Base-by-base conservation (phyloP, 2,888 invertebrate species). In the Drepanosiphum platanoidis region DNA sequence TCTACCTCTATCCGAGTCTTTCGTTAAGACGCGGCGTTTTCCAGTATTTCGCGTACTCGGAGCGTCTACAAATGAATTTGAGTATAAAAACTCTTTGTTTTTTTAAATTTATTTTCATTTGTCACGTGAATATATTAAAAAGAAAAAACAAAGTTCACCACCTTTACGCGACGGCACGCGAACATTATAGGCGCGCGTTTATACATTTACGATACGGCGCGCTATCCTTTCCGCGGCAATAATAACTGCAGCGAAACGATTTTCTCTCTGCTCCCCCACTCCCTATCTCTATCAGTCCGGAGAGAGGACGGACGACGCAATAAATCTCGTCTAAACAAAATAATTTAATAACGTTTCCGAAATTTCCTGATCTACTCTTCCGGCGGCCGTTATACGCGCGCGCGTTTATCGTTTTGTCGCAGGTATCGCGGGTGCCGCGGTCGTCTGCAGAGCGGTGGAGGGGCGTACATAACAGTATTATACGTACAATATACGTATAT, bases 261-360 rank as follows among this genome's bases (percentile, higher is more conserved):
- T 61, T 61, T 61, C 9, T n/a, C n/a, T n/a, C n/a, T n/a, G n/a
- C n/a, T 61, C 61, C 9, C 27, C 9, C n/a, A 3, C n/a, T 61
- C 27, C 9, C 27, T 27, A 18, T 3, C 46, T 15, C 11, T 18
- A 15, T 22, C 27, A 27, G n/a, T 18, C 8, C 3, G 9, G 61
- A 61, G 61, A 61, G 9, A 3, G 27, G 9, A 61, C 42, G n/a
- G 7, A n/a, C 27, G 61, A 22, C 61, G 68, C 34, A 34, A 61
- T 79, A 79, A 42, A 79, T 79, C 72, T 42, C 72, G 46, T 72
- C 72, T 7, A 13, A 42, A 72, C 78, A 30, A 66, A 66, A 66
- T 30, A 79, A 79, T 66, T 79, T 79, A 79, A 79, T 79, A 79
- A 79, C 5, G 39, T 13, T 3, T 15, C 30, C 64, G n/a, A 71